A percentile compares a stretch with the other conserved stretches of the same genome.
Evolutionary conservation across 2,888 invertebrate genomes (phyloP).

Genomic region (Drosophila lutescens): DNA sequence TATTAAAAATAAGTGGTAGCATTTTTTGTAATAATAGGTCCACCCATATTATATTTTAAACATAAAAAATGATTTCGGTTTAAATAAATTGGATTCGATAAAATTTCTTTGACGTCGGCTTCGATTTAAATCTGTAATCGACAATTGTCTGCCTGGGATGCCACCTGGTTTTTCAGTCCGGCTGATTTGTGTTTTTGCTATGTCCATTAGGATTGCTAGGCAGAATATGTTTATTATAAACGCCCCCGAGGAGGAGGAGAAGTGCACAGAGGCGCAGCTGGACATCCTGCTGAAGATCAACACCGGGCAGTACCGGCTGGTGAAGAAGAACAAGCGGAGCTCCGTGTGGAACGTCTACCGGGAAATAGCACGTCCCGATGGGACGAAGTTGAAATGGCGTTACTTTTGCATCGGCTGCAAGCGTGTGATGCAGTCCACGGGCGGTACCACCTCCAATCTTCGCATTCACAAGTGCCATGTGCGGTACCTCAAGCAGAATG

Average conservation of each 20-base stretch:
- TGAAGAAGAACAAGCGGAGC: slow-evolving; percentile 69
- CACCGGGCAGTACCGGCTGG: slow-evolving; percentile 57
- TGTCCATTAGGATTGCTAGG: slow-evolving; percentile 24
- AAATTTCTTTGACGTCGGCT: background rate
- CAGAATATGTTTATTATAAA: slow-evolving; percentile 62
- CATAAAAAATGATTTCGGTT: no score
- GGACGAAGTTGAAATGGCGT: slow-evolving; percentile 63
- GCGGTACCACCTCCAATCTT: slow-evolving; percentile 67
- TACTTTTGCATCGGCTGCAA: slow-evolving; percentile 66
- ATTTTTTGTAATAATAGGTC: no score
- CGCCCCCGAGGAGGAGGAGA: slow-evolving; percentile 54
- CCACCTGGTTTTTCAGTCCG: slow-evolving; percentile 1
- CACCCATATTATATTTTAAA: no score
- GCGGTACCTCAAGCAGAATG: slow-evolving; percentile 54
- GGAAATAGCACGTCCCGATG: slow-evolving; percentile 60
- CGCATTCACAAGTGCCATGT: slow-evolving; percentile 71
- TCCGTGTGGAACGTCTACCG: slow-evolving; percentile 68
- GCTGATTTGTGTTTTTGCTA: slow-evolving; percentile 10
- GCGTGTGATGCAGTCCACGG: slow-evolving; percentile 70
- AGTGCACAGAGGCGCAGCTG: slow-evolving; percentile 62
- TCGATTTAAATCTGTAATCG: background rate
- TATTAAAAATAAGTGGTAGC: no score
- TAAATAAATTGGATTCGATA: background rate
- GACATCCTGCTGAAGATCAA: slow-evolving; percentile 66
- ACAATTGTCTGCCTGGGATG: background rate